A percentile compares a stretch with the other conserved stretches of the same genome.
These are phyloP conservation scores for Incurvaria masculella DNA, from an alignment of 2,888 invertebrate genomes.

Conservation along the genomic window DNA sequence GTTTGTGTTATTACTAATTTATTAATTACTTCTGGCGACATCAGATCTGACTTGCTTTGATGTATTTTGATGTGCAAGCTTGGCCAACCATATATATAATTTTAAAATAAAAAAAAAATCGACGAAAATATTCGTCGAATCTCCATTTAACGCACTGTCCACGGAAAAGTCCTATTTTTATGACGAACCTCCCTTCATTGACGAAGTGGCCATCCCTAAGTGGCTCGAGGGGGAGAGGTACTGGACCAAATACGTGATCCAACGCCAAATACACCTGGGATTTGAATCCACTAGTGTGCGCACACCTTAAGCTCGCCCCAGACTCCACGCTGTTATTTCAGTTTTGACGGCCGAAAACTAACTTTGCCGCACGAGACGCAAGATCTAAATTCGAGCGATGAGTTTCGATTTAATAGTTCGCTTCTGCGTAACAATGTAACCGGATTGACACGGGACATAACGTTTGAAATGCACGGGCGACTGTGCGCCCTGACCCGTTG, in stretches of 20 bases:
- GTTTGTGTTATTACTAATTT: too few relatives aligned
- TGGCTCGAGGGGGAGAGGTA: conserved; percentile 18
- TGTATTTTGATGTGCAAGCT: too few relatives aligned
- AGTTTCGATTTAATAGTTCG: background rate
- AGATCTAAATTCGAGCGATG: background rate
- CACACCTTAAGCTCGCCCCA: background rate
- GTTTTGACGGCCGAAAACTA: background rate
- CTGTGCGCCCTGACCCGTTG: too few relatives aligned
- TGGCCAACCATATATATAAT: too few relatives aligned
- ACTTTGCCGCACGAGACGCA: background rate
- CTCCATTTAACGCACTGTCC: background rate
- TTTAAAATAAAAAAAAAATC: too few relatives aligned
- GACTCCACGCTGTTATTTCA: background rate
- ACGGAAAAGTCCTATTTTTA: conserved; percentile 40
- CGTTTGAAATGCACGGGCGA: too few relatives aligned
- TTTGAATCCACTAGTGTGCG: conserved; percentile 44
- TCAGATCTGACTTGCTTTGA: too few relatives aligned
- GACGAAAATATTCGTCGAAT: too few relatives aligned
- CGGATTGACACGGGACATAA: too few relatives aligned
- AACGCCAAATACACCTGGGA: conserved; percentile 52
- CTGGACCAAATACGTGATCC: conserved; percentile 39
- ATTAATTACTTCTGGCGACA: too few relatives aligned
- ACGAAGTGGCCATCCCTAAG: conserved; percentile 48
- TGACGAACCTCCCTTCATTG: conserved; percentile 53
- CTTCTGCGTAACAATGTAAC: background rate